Evolutionary conservation across 2,888 invertebrate species (phyloP).

Genomic region (Cerastis rubricosa): DNA sequence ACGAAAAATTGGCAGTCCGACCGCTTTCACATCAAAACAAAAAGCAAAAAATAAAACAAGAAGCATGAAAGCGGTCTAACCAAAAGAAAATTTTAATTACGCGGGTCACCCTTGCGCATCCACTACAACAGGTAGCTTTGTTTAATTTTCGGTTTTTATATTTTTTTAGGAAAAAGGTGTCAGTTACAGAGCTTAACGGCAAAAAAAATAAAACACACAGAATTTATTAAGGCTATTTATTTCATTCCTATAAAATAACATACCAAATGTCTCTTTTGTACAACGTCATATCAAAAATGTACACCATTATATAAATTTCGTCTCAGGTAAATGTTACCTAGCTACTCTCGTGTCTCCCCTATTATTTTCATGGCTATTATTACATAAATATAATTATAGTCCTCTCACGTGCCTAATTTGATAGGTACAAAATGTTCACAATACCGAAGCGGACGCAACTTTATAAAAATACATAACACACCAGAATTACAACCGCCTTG

Average conservation of each 20-base stretch:
- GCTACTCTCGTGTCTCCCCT: slow-evolving; percentile 83
- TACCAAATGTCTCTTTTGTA: slow-evolving; percentile 92
- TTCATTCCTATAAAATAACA: slow-evolving; percentile 92
- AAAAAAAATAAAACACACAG: slow-evolving; percentile 61
- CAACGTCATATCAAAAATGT: slow-evolving; percentile 91
- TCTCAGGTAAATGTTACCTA: slow-evolving; percentile 90
- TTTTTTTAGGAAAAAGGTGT: no score
- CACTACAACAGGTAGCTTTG: no score
- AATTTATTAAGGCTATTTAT: slow-evolving; percentile 91
- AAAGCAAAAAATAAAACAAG: no score
- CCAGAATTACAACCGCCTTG: slow-evolving; percentile 52
- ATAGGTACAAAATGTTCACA: slow-evolving; percentile 80
- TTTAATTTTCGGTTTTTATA: no score
- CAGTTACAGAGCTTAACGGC: not conserved
- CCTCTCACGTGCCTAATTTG: slow-evolving; percentile 84
- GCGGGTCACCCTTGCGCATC: no score
- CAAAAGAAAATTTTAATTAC: no score
- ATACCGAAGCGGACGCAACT: slow-evolving; percentile 70
- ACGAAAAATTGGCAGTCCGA: no score
- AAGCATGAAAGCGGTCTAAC: no score
- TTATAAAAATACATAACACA: slow-evolving; percentile 66
- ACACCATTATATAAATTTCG: slow-evolving; percentile 91
- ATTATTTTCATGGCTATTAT: slow-evolving; percentile 82
- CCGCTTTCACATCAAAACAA: no score
- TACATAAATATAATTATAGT: slow-evolving; percentile 87